Percentiles rank a stretch among this genome's conserved stretches.
These are phyloP conservation scores for Thunnus albacares DNA, from an alignment of 2,797 vertebrate species.

Conservation along the genomic window DNA sequence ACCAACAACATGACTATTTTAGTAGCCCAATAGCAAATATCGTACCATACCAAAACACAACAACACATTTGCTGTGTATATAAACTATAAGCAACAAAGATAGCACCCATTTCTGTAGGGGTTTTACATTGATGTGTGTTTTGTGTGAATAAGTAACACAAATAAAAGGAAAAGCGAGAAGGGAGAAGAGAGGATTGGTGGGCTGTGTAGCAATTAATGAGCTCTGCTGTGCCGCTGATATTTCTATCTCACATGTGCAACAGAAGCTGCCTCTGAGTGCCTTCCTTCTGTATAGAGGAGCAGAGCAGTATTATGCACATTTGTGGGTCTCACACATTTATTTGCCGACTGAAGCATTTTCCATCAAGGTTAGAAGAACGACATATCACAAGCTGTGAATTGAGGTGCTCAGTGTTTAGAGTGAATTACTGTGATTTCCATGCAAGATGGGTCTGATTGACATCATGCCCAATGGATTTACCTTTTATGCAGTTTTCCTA, in stretches of 20 bases:
- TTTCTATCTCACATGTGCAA: constrained; percentile 59
- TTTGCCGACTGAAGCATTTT: constrained; percentile 27
- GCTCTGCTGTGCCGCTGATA: constrained; percentile 59
- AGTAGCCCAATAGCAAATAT: constrained; percentile 40
- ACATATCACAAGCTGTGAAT: constrained; percentile 38
- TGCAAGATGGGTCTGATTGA: constrained; percentile 58
- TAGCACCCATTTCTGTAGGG: constrained; percentile 9
- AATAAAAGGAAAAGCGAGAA: constrained; percentile 31
- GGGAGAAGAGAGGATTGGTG: constrained; percentile 17
- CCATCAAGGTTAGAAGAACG: constrained; percentile 41
- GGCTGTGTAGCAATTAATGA: constrained; percentile 66
- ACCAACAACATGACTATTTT: constrained; percentile 44
- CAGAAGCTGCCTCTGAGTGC: constrained; percentile 39
- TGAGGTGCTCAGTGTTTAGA: constrained; percentile 51
- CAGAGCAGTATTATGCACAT: constrained; percentile 31
- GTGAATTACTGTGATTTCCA: constrained; percentile 65
- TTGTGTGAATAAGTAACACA: constrained; percentile 37
- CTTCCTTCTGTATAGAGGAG: constrained; percentile 25
- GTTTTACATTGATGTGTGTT: constrained; percentile 21
- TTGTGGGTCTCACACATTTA: constrained; percentile 26
- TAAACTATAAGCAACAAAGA: constrained; percentile 24
- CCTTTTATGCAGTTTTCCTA: constrained; percentile 40
- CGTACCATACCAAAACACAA: background rate
- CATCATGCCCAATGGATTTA: constrained; percentile 53
- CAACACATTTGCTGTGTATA: constrained; percentile 30